phyloP scores from a whole-genome alignment of 1,140 invertebrate genomes.

The Caenorhabditis inopinata region DNA sequence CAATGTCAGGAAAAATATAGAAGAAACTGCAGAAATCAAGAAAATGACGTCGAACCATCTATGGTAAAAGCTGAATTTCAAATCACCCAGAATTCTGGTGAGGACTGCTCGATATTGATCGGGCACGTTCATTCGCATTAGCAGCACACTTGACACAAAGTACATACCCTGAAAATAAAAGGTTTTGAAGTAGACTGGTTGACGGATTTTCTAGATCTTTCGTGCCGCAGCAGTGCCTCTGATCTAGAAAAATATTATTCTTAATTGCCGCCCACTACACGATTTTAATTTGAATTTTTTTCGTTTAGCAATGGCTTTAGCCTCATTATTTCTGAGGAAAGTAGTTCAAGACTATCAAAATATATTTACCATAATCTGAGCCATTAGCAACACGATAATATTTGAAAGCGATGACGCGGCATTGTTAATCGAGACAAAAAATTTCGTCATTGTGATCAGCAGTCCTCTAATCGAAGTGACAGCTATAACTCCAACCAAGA shows the following conservation, averaged over 20 bases:
- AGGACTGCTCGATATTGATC: slow-evolving; percentile 94
- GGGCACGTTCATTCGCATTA: slow-evolving; percentile 99
- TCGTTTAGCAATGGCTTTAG: too few relatives aligned
- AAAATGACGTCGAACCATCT: slow-evolving; percentile 99
- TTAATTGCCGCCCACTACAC: too few relatives aligned
- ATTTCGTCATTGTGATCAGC: slow-evolving; percentile 96
- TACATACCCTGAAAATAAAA: slow-evolving; percentile 80
- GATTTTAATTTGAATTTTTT: too few relatives aligned
- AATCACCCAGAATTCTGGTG: slow-evolving; percentile 91
- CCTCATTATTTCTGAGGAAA: too few relatives aligned
- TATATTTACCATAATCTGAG: slow-evolving; percentile 83
- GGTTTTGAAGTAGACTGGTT: too few relatives aligned
- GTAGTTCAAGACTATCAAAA: too few relatives aligned
- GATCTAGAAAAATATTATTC: neutral
- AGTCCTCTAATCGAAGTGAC: slow-evolving; percentile 91
- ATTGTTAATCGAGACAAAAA: slow-evolving; percentile 99
- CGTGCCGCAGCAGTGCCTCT: too few relatives aligned
- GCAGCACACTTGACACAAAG: slow-evolving; percentile 92
- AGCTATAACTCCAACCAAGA: slow-evolving; percentile 93
- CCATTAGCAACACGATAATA: slow-evolving; percentile 91
- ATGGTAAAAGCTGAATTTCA: slow-evolving; percentile 99
- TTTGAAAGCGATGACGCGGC: slow-evolving; percentile 87
- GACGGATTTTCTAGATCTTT: too few relatives aligned
- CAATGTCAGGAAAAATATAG: slow-evolving; percentile 8
- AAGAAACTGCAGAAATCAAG: slow-evolving; percentile 69